Conservation (phyloP, 2,888 invertebrate genomes). For the Tinea pellionella region DNA sequence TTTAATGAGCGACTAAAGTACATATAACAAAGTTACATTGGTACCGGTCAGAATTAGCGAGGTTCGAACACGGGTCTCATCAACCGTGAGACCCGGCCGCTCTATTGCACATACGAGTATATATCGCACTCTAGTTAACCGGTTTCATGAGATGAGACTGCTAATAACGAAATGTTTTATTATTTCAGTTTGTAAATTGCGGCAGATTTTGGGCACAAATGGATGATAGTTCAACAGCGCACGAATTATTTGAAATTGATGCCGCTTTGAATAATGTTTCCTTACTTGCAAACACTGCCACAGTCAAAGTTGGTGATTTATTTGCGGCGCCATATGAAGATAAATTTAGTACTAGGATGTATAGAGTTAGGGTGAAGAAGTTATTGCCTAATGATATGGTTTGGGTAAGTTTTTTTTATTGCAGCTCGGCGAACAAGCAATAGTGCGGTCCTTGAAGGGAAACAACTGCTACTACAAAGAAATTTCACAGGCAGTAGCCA, state of each 20-base stretch:
- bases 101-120: too few species aligned
- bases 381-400: slow-evolving; percentile 41
- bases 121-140: too few species aligned
- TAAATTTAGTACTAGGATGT: slow-evolving; percentile 33
- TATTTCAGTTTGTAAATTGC: slow-evolving; percentile 66
- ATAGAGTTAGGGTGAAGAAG: slow-evolving; percentile 65
- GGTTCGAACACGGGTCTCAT: too few species aligned
- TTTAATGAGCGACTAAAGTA: too few species aligned
- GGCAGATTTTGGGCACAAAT: slow-evolving; percentile 78
- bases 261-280: slow-evolving; percentile 26
- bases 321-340: slow-evolving; percentile 70
- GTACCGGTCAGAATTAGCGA: too few species aligned
- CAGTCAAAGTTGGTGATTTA: slow-evolving; percentile 54
- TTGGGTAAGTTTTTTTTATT: slow-evolving; percentile 28
- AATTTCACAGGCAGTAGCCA: too few species aligned
- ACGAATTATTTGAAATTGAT: slow-evolving; percentile 28
- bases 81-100: too few species aligned
- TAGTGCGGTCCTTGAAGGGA: too few species aligned
- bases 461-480: too few species aligned
- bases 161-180: too few species aligned
- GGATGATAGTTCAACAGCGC: slow-evolving; percentile 49
- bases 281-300: slow-evolving; percentile 26
- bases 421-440: background rate
- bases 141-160: too few species aligned
- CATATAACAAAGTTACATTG: too few species aligned